A percentile compares a stretch with the other conserved stretches of the same genome.
These are phyloP conservation scores for Synanthedon andrenaeformis DNA, from an alignment of 2,888 invertebrate genomes.

Conservation along the genomic window DNA sequence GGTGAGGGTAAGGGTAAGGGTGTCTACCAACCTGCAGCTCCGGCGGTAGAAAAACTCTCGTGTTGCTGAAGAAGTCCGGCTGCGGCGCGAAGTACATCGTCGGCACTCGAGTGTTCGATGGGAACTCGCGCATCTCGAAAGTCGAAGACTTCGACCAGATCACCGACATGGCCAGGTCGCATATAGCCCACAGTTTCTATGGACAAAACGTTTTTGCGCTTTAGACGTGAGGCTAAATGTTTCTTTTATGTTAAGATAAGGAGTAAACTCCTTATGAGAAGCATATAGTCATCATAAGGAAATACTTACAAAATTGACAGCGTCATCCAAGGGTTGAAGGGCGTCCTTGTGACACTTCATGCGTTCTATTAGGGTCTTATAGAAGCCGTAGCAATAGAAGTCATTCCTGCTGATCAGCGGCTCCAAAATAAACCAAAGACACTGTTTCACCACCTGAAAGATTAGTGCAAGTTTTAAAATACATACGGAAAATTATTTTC, in stretches of 20 bases:
- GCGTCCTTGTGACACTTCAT: constrained; percentile 96
- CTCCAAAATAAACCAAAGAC: constrained; percentile 94
- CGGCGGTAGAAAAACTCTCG: constrained; percentile 83
- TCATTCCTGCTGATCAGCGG: constrained; percentile 94
- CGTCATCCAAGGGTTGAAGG: constrained; percentile 83
- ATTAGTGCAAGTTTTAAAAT: background rate
- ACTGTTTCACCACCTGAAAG: constrained; percentile 77
- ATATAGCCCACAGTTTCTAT: constrained; percentile 96
- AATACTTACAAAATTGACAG: constrained; percentile 81
- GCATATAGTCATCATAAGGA: background rate
- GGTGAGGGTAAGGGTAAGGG: no score
- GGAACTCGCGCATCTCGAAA: constrained; percentile 91
- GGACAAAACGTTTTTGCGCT: background rate
- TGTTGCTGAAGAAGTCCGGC: constrained; percentile 78
- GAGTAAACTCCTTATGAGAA: background rate
- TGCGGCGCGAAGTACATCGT: constrained; percentile 90
- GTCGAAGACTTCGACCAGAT: constrained; percentile 87
- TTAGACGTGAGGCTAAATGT: background rate
- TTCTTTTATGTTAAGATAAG: no score
- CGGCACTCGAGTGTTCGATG: constrained; percentile 87
- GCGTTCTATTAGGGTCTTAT: constrained; percentile 91
- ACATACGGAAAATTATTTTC: no score
- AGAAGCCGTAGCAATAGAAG: constrained; percentile 94
- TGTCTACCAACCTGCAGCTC: constrained; percentile 73
- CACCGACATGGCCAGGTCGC: constrained; percentile 93